These are phyloP conservation scores for Caenorhabditis sp. DNA, from an alignment of 2,888 invertebrate species.

Conservation along the genomic window DNA sequence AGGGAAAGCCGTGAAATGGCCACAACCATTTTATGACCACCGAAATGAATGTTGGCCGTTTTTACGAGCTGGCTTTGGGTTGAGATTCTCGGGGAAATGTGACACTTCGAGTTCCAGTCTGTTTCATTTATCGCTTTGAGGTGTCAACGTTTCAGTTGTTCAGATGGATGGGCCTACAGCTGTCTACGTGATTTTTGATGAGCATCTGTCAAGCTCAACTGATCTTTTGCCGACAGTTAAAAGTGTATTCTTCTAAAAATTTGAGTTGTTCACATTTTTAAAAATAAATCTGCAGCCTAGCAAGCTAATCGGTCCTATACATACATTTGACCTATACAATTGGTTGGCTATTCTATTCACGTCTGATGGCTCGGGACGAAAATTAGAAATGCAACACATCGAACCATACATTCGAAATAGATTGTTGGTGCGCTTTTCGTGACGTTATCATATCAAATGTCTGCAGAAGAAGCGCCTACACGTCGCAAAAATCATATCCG, in stretches of 20 bases:
- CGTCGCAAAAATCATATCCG: slow-evolving; percentile 25
- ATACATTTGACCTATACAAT: neutral
- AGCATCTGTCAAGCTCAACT: neutral
- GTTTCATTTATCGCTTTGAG: slow-evolving; percentile 9
- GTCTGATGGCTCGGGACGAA: neutral
- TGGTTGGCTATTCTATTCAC: neutral
- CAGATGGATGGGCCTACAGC: slow-evolving; percentile 4
- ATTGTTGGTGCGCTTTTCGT: slow-evolving; percentile 3
- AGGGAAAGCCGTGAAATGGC: neutral
- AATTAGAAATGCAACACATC: slow-evolving; percentile 50
- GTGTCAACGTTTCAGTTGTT: slow-evolving; percentile 34
- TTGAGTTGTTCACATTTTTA: no score
- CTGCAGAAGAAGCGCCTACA: neutral
- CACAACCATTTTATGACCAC: slow-evolving; percentile 18
- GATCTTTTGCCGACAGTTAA: no score
- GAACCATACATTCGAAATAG: slow-evolving; percentile 47
- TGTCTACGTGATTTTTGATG: slow-evolving; percentile 3
- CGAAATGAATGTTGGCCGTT: slow-evolving; percentile 12
- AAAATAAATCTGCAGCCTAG: no score
- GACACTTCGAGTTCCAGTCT: slow-evolving; percentile 25
- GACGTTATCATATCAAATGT: slow-evolving; percentile 56
- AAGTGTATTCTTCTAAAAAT: no score
- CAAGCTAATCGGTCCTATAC: no score
- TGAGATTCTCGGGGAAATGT: neutral
- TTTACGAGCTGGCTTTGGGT: slow-evolving; percentile 16